Evolutionary conservation across 1,140 invertebrate species (phyloP), one percentile per base, ranked within the genome.

Genomic region (Lasioglossum albipes): DNA sequence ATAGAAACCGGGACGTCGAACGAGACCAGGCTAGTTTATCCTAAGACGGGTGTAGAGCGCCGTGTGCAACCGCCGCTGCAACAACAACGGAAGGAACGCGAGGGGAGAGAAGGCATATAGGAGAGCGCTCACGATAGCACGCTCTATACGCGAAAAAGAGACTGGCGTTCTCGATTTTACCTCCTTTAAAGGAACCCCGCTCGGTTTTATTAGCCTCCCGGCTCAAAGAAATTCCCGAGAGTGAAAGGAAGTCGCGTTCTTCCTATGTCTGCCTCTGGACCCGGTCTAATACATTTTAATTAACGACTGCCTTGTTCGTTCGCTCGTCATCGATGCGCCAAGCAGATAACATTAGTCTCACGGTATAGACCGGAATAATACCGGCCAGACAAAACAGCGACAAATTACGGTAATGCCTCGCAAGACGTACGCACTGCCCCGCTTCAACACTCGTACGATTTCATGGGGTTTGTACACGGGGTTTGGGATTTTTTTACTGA

Each of bases 131-230:
- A 13, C 20, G 49, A 62, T 36, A 20, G 20, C 22, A 66, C 52
- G 13, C 45, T 27, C 22, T 54, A 36, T 75, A 75, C 31, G 75
- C 9, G 70, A 81, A 84, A 65, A 85, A 72, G 65, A 68, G 61
- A 69, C 36, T 49, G 68, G 42, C 66, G 41, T n/a, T 80, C 68
- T 64, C 71, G 84, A 85, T 85, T 82, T 85, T 75, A 61, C 42
- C 22, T 64, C 54, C 57, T 36, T 75, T 78, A 68, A 72, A 83
- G 81, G 71, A 79, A 59, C 84, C 5, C 45, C 54, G 42, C 54
- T 54, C 2, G 64, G 57, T 62, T 82, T 78, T 72, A 72, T 73
- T 67, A 70, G 75, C 75, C 54, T 2, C 0, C 12, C 22, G 59
- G 70, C 57, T 67, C 18, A 36, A 73, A 62, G 75, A 72, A 86